These are phyloP conservation scores for Ditylenchus weischeri DNA, from an alignment of 2,888 invertebrate genomes.

Conservation along the genomic window DNA sequence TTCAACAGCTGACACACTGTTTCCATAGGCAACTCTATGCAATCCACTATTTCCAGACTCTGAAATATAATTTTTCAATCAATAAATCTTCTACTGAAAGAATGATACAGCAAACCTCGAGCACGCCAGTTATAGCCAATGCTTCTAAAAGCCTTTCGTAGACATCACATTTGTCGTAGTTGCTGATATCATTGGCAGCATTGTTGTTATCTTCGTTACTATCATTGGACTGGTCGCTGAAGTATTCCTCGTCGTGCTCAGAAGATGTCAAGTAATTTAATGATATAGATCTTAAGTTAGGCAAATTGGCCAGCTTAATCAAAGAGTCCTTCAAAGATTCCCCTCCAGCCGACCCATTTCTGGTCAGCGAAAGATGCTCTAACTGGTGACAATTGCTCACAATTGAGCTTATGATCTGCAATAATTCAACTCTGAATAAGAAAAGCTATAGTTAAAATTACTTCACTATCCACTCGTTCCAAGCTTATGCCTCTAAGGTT, in stretches of 20 bases:
- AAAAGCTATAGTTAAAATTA: background rate
- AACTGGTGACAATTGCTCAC: background rate
- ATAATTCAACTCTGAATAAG: background rate
- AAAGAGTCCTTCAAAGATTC: background rate
- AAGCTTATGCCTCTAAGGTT: background rate
- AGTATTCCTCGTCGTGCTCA: background rate
- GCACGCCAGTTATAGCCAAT: background rate
- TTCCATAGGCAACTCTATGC: background rate
- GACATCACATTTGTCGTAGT: background rate
- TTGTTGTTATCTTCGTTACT: background rate
- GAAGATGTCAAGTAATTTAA: background rate
- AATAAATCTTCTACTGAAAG: background rate
- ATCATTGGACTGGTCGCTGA: background rate
- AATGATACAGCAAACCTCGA: background rate
- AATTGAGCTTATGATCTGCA: background rate
- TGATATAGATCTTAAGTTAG: background rate
- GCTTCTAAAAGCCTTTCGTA: background rate
- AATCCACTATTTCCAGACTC: conserved; percentile 1
- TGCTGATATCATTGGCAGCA: background rate
- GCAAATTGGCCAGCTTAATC: background rate
- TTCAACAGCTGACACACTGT: background rate
- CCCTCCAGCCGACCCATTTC: conserved; percentile 2
- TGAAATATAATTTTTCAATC: background rate
- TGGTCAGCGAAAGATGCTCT: conserved; percentile 2
- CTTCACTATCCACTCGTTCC: conserved; percentile 1